Percentiles rank a stretch among this genome's conserved stretches.
Conservation (phyloP, 2,888 invertebrate species). For the Tiphia femorata region DNA sequence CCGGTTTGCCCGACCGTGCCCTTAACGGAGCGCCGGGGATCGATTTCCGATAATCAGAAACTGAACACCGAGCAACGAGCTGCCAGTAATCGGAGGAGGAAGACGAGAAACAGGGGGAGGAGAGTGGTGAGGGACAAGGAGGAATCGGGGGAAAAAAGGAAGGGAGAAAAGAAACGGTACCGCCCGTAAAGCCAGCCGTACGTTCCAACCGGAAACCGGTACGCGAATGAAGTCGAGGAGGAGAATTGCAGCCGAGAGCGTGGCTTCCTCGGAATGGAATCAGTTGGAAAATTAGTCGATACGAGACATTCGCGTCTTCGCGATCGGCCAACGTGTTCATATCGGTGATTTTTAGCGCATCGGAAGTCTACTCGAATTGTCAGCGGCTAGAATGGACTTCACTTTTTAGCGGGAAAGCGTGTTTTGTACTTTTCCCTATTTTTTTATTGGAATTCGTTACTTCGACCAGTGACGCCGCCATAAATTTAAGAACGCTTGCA, state of each 20-base stretch:
- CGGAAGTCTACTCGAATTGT: too few relatives aligned
- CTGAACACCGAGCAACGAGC: slow-evolving; percentile 43
- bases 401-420: too few relatives aligned
- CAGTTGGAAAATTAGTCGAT: background rate
- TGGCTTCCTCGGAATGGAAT: too few relatives aligned
- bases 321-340: too few relatives aligned
- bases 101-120: slow-evolving; percentile 21
- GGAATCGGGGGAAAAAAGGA: slow-evolving; percentile 3
- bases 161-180: background rate
- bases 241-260: background rate
- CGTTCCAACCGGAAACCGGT: background rate
- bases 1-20: slow-evolving; percentile 40
- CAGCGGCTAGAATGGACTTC: too few relatives aligned
- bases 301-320: too few relatives aligned
- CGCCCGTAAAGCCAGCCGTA: background rate
- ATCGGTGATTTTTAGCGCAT: too few relatives aligned
- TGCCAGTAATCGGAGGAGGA: slow-evolving; percentile 41
- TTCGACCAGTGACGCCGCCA: too few relatives aligned
- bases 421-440: too few relatives aligned
- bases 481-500: too few relatives aligned
- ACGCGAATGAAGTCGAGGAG: background rate
- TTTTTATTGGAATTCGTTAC: too few relatives aligned
- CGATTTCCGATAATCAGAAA: slow-evolving; percentile 59
- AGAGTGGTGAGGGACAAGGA: too few relatives aligned
- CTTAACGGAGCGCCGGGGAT: slow-evolving; percentile 46